Evolutionary conservation across 2,113 vertebrate genomes (phyloP).

Genomic region (Gnathochromis pfefferi): DNA sequence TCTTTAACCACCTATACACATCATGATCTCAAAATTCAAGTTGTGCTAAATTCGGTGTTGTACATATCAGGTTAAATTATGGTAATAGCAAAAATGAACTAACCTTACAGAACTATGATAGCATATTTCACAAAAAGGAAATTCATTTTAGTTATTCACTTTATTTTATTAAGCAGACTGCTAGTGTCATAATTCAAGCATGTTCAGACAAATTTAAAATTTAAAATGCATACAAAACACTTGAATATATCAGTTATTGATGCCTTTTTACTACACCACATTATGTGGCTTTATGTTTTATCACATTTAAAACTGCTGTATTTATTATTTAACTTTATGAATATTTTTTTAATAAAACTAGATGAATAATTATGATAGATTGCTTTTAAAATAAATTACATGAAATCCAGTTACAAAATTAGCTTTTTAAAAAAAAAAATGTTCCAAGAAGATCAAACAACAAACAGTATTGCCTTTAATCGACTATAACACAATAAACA

Average conservation of each 20-base stretch:
- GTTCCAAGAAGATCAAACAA: neutral
- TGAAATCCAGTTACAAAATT: neutral
- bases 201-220: neutral
- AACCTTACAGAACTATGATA: neutral
- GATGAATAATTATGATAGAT: neutral
- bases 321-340: neutral
- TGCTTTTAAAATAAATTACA: neutral
- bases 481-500: neutral
- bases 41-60: neutral
- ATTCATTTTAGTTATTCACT: neutral
- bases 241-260: neutral
- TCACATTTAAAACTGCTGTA: neutral
- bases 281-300: neutral
- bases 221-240: neutral
- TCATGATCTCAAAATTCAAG: neutral
- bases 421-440: neutral
- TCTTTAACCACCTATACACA: neutral
- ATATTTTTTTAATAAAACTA: neutral
- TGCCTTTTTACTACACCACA: neutral
- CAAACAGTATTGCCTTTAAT: neutral
- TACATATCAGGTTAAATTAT: neutral
- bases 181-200: fast-evolving
- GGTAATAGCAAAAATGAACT: neutral
- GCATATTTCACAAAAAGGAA: neutral
- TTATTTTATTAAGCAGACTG: neutral